Evolutionary conservation across 2,888 invertebrate species (phyloP).

Genomic region (Xanthorhoe designata): DNA sequence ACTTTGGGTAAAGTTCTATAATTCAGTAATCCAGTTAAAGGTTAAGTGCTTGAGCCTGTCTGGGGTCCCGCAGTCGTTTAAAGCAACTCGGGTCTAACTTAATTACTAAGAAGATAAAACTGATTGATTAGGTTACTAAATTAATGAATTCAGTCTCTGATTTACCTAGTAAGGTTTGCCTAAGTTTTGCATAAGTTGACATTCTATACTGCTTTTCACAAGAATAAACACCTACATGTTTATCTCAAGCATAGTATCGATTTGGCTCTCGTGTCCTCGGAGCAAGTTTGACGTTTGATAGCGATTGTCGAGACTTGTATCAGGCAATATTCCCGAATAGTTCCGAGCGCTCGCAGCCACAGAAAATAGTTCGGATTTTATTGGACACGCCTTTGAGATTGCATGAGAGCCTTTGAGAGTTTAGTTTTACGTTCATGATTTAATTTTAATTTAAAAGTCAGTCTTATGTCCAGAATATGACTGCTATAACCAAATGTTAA

Average conservation of each 20-base stretch:
- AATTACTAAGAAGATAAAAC: not conserved
- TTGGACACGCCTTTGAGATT: not conserved
- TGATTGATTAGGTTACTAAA: not conserved
- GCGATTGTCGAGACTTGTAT: constrained; percentile 11
- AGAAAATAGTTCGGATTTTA: not conserved
- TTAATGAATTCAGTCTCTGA: not conserved
- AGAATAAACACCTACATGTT: too few species aligned
- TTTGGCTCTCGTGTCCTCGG: not conserved
- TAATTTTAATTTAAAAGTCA: too few species aligned
- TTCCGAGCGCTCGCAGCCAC: not conserved
- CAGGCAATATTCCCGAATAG: constrained; percentile 13
- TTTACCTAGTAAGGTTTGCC: not conserved
- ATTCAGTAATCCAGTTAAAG: not conserved
- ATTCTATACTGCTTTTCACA: too few species aligned
- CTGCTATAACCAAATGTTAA: too few species aligned
- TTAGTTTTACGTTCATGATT: not conserved
- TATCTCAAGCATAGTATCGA: not conserved
- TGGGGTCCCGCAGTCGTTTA: not conserved
- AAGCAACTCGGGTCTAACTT: not conserved
- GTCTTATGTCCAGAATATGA: too few species aligned
- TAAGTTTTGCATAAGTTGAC: too few species aligned
- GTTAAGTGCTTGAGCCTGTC: not conserved
- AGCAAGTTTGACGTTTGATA: constrained; percentile 10
- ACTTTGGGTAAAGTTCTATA: not conserved
- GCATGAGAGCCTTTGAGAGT: not conserved